These are phyloP conservation scores for Drusus annulatus DNA, from an alignment of 1,140 invertebrate species.

Conservation along the genomic window DNA sequence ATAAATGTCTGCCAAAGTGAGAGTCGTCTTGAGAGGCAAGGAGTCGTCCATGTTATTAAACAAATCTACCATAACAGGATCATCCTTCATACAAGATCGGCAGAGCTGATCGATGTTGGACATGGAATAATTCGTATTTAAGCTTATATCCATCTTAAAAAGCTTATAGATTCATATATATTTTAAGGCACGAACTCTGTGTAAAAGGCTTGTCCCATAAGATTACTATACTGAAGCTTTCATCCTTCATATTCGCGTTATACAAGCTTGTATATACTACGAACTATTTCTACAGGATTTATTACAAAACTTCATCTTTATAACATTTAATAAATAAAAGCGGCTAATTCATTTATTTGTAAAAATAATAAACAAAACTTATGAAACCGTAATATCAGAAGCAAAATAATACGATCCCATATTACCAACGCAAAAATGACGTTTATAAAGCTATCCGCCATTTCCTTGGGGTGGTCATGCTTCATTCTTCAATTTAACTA, in stretches of 20 bases:
- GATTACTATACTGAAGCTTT: neutral
- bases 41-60: slow-evolving; percentile 62
- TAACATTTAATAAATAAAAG: slow-evolving; percentile 2
- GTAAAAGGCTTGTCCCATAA: slow-evolving; percentile 24
- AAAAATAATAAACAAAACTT: slow-evolving; percentile 36
- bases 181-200: slow-evolving; percentile 26
- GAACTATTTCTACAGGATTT: neutral
- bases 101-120: slow-evolving; percentile 59
- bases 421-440: slow-evolving; percentile 57
- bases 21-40: slow-evolving; percentile 58
- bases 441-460: slow-evolving; percentile 49
- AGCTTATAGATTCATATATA: slow-evolving; percentile 17
- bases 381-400: slow-evolving; percentile 28
- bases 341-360: neutral
- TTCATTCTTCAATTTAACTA: neutral
- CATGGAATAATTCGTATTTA: slow-evolving; percentile 7
- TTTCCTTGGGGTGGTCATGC: neutral
- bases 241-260: slow-evolving; percentile 21
- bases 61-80: slow-evolving; percentile 62
- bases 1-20: slow-evolving; percentile 63
- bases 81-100: slow-evolving; percentile 67
- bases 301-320: neutral
- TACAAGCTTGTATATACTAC: neutral
- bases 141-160: slow-evolving; percentile 12
- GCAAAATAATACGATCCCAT: slow-evolving; percentile 25